Percentiles rank a stretch among this genome's conserved stretches.
These are phyloP conservation scores for Ctenodactylus gundi DNA, from an alignment of 2,113 vertebrate genomes.

Conservation along the genomic window DNA sequence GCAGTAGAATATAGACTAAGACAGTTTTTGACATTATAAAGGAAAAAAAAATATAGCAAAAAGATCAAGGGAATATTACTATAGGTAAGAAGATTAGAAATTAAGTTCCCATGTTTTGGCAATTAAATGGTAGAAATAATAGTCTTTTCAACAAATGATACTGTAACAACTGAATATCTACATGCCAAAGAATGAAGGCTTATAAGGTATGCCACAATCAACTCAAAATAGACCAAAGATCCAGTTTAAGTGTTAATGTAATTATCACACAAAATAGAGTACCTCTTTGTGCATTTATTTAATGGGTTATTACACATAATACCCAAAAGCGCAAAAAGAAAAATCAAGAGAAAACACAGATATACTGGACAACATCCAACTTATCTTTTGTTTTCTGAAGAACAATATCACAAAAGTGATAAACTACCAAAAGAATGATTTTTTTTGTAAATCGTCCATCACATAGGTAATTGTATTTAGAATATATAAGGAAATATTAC, in stretches of 20 bases:
- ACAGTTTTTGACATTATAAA: background rate
- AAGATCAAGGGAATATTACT: background rate
- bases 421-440: background rate
- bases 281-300: background rate
- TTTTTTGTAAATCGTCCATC: background rate
- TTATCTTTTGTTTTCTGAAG: background rate
- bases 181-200: background rate
- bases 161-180: background rate
- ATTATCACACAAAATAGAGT: background rate
- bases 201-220: background rate
- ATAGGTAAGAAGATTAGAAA: background rate
- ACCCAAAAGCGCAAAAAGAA: background rate
- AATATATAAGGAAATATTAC: background rate
- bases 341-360: background rate
- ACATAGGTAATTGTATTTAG: background rate
- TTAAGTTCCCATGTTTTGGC: background rate
- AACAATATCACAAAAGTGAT: background rate
- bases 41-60: background rate
- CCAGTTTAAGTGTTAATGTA: background rate
- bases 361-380: background rate
- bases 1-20: background rate
- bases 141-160: background rate
- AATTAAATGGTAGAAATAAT: background rate
- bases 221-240: background rate
- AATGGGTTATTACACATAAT: background rate